Base-by-base conservation (phyloP, 2,113 vertebrate genomes). In the Chaetodon trifascialis region DNA sequence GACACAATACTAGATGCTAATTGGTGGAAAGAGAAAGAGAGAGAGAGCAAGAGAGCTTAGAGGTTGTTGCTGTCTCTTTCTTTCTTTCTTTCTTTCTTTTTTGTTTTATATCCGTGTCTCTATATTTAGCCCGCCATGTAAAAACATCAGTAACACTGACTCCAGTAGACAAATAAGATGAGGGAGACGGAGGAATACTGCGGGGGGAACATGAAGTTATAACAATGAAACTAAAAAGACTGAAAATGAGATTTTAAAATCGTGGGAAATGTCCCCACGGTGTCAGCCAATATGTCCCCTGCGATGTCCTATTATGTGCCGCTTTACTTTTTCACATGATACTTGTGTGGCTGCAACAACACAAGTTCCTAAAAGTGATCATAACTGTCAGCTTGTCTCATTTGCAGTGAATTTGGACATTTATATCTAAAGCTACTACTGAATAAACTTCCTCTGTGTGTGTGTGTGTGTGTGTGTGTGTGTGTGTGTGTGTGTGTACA, bases 1-100 rank as follows among this genome's bases (percentile, higher is more conserved):
- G 82, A 84, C 80, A 73, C 59, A 74, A 62, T 64, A 23, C 69
- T 79, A 75, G 51, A 82, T 76, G 87, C 72, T 91, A 87, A 93
- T 93, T 93, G 91, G 93, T 84, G 47, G 85, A 87, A 72, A 80
- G 56, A 58, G n/a, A 79, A 74, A 14, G 46, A 55, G 38, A 34
- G 56, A 17, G 40, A 55, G 38, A 34, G 56, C 15, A 34, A 34
- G 63, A 34, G 56, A 11, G 42, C 38, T 30, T 44, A 62, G 60
- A 79, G 47, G 47, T 34, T 56, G 59, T 51, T 73, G 5, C 63
- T 83, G 7, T 8, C 34, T 72, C 19, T 49, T 56, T 65, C 23
- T 64, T 44, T 72, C 19, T 49, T 56, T 65, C 23, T 64, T 44
- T 72, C 54, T 66, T 52, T 51, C 36, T 17, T 42, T 12, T 52